Percentiles rank a stretch among this genome's conserved stretches.
Conservation (phyloP, 1,140 invertebrate genomes). For the Phymastichus coffea region DNA sequence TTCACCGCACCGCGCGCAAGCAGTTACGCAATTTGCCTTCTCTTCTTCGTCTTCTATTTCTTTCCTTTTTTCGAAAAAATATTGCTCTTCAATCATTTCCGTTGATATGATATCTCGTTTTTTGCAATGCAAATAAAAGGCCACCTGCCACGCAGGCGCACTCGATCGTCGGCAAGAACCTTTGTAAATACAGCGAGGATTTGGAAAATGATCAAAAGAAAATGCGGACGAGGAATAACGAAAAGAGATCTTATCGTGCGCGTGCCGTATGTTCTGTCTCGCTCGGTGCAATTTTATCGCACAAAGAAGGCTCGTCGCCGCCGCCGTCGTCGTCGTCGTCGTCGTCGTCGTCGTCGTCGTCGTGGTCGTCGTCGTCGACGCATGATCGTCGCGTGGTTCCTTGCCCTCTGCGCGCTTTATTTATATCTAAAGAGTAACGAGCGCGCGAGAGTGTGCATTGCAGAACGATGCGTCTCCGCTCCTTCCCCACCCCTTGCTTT, state of each 20-base stretch:
- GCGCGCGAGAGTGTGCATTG: constrained; percentile 21
- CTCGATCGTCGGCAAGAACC: no score
- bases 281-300: constrained; percentile 20
- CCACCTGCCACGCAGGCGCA: no score
- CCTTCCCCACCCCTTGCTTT: background rate
- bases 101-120: no score
- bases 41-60: background rate
- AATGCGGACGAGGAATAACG: no score
- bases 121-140: no score
- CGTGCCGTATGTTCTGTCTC: no score
- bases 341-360: constrained; percentile 12
- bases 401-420: constrained; percentile 39
- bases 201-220: no score
- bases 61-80: constrained; percentile 4
- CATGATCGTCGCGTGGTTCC: constrained; percentile 30
- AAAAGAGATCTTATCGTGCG: no score
- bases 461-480: background rate
- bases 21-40: no score
- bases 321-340: background rate
- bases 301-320: constrained; percentile 5
- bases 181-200: no score
- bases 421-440: constrained; percentile 39
- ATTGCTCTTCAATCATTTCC: constrained; percentile 8
- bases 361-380: background rate
- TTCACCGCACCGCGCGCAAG: no score